These are phyloP conservation scores for Euplagia quadripunctaria DNA, from an alignment of 2,888 invertebrate species.

Conservation along the genomic window DNA sequence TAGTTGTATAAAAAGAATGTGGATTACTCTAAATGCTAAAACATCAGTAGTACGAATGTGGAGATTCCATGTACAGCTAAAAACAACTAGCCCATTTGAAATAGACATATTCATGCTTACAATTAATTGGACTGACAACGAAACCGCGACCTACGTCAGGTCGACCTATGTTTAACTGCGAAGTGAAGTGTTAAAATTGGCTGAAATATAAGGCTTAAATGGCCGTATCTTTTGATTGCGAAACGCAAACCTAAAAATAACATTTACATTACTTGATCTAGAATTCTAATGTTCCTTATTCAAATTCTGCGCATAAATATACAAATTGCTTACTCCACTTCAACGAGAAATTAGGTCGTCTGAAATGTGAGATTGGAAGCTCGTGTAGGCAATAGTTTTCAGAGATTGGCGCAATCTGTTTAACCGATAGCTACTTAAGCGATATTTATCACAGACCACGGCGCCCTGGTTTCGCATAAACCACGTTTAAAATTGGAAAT, in stretches of 20 bases:
- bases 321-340: slow-evolving; percentile 17
- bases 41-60: too few relatives aligned
- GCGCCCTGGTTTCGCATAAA: slow-evolving; percentile 32
- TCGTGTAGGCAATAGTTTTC: slow-evolving; percentile 37
- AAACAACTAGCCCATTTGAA: too few relatives aligned
- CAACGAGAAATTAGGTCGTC: slow-evolving; percentile 20
- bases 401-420: slow-evolving; percentile 43
- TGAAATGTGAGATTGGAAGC: slow-evolving; percentile 21
- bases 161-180: too few relatives aligned
- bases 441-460: slow-evolving; percentile 40
- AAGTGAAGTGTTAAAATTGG: too few relatives aligned
- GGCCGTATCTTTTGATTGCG: too few relatives aligned
- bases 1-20: too few relatives aligned
- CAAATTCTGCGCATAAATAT: background rate
- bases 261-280: background rate
- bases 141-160: too few relatives aligned
- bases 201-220: too few relatives aligned
- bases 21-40: too few relatives aligned
- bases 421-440: slow-evolving; percentile 43
- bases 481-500: slow-evolving; percentile 24
- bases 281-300: background rate
- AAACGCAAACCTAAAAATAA: background rate
- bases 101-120: too few relatives aligned
- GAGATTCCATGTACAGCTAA: too few relatives aligned
- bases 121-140: too few relatives aligned